Base-by-base conservation (phyloP, 2,888 invertebrate genomes). In the Smittia sp. region DNA sequence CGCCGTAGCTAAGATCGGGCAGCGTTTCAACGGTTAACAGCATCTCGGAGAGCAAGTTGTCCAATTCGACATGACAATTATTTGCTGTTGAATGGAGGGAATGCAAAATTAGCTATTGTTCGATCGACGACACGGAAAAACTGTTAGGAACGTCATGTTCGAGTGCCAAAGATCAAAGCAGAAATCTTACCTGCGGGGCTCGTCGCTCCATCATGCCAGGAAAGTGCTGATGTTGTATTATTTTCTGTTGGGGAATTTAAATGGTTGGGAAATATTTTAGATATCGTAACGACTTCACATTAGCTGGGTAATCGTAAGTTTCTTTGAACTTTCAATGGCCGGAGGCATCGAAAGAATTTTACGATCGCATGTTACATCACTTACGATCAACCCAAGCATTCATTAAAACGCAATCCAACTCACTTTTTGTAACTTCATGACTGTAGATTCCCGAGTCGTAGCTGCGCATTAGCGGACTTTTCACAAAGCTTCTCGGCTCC, bases 21-120 rank as follows among this genome's bases (percentile, higher is more conserved):
- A 92, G 89, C 81, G 91, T 90, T 86, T 93, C 91, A 80, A 93
- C 93, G 75, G 94, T 94, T 78, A 91, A 87, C 85, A 93, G 87
- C 92, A 93, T 93, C 82, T 92, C 93, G 79, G 89, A 89, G 77
- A 93, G 87, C 79, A 93, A 87, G 81, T 91, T 91, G 86, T 93
- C 93, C 80, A 93, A 87, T 84, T 92, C 92, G 77, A 87, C 85
- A 80, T 88, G 87, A 76, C 85, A 86, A 74, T 78, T 72, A 39
- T 72, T 72, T 24, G 62, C 72, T 72, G 27, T 58, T 58, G 58
- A 58, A 58, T 9, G 11, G 18, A 63, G 25, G 27, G 13, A 63
- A 63, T 46, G 46, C n/a, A 13, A 46, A 11, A n/a, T 46, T 46
- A n/a, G 46, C 15, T 46, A 46, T 46, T 46, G 11, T 46, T 46